A percentile compares a stretch with the other conserved stretches of the same genome.
Conservation (phyloP, 64 coral and sea anemone species). For the Actinia tenebrosa region DNA sequence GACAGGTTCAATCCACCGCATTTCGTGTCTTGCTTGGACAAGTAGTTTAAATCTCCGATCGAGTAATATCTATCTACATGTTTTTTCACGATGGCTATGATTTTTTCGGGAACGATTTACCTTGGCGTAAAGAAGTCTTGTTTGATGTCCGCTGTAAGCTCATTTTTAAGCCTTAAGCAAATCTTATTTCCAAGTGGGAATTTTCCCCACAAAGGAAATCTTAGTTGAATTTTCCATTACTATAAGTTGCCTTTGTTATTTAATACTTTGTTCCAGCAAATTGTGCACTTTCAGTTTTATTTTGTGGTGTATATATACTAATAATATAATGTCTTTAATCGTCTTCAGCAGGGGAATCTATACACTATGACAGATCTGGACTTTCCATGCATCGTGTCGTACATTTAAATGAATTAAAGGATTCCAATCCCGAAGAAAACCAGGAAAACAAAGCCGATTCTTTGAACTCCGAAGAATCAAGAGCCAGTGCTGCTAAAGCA, state of each 20-base stretch:
- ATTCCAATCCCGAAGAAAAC: neutral
- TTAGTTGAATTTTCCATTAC: too few species aligned
- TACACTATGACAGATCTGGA: slow-evolving; percentile 9
- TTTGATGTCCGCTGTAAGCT: neutral
- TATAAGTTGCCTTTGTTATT: neutral
- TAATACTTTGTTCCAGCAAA: neutral
- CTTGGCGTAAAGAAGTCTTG: neutral
- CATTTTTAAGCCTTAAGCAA: neutral
- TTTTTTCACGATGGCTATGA: neutral
- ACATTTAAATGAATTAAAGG: neutral
- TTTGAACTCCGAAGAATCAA: neutral
- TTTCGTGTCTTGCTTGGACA: neutral
- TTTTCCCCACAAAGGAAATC: too few species aligned
- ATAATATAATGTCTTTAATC: neutral
- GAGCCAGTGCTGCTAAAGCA: neutral
- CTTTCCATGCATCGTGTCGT: neutral
- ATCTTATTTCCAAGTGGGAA: too few species aligned
- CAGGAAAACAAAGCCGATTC: neutral
- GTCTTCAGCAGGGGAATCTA: neutral
- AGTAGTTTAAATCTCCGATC: neutral
- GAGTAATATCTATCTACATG: neutral
- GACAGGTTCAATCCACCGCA: neutral
- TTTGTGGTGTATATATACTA: neutral
- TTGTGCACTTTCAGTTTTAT: neutral
- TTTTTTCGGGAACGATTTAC: neutral